These are phyloP conservation scores for Anoplius nigerrimus DNA, from an alignment of 2,888 invertebrate genomes.

Conservation along the genomic window DNA sequence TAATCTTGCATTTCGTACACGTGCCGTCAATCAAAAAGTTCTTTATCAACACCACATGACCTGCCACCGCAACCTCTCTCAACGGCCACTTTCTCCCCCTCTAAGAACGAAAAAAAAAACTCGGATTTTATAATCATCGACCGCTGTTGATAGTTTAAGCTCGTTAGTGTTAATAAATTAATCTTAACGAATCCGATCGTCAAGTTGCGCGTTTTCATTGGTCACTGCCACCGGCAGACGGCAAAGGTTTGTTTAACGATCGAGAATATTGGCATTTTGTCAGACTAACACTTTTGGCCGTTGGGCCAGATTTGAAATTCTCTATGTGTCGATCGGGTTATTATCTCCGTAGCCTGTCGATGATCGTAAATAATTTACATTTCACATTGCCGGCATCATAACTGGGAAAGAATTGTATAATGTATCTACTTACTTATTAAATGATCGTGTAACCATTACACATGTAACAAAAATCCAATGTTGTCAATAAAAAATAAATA, in stretches of 20 bases:
- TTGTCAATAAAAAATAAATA: conserved; percentile 74
- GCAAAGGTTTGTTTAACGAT: too few species aligned
- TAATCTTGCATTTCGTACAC: background rate
- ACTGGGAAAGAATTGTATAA: conserved; percentile 63
- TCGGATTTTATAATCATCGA: conserved; percentile 23
- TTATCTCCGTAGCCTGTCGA: conserved; percentile 42
- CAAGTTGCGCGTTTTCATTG: too few species aligned
- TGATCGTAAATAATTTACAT: conserved; percentile 44
- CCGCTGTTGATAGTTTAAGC: conserved; percentile 28
- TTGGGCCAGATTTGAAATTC: too few species aligned
- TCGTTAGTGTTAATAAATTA: conserved; percentile 20
- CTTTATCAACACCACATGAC: background rate
- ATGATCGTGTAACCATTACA: conserved; percentile 69
- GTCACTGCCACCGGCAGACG: too few species aligned
- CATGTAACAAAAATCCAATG: conserved; percentile 73
- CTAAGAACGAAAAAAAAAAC: background rate
- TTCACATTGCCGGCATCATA: conserved; percentile 51
- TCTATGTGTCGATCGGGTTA: too few species aligned
- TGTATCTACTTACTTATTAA: conserved; percentile 69
- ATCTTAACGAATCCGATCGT: too few species aligned
- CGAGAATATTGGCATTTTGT: too few species aligned
- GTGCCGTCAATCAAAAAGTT: background rate
- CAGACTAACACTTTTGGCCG: too few species aligned
- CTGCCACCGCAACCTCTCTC: background rate
- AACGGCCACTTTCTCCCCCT: conserved; percentile 5